Conservation (phyloP, 2,888 invertebrate genomes). For the Eupithecia dodoneata region DNA sequence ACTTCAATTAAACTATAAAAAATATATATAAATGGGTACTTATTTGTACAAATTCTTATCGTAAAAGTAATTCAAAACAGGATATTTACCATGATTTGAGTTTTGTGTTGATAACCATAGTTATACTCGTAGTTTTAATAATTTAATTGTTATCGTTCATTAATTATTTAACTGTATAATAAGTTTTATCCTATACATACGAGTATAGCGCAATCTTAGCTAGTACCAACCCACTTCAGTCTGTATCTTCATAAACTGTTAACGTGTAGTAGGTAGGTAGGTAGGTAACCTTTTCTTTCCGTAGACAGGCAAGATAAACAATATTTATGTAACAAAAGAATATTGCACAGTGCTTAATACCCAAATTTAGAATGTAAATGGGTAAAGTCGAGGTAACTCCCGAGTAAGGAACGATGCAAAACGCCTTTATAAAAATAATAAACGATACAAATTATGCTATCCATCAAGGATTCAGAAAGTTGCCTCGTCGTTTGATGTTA, state of each 20-base stretch:
- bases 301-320: conserved; percentile 1
- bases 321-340: conserved; percentile 5
- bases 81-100: too few relatives aligned
- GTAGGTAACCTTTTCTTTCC: not conserved
- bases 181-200: too few relatives aligned
- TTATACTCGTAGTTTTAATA: too few relatives aligned
- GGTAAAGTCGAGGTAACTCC: conserved; percentile 30
- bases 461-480: conserved; percentile 33
- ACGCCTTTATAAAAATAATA: conserved; percentile 52
- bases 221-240: not conserved
- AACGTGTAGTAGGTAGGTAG: not conserved
- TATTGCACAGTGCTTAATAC: conserved; percentile 2
- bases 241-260: not conserved
- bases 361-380: conserved; percentile 47
- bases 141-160: too few relatives aligned
- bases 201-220: too few relatives aligned
- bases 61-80: too few relatives aligned
- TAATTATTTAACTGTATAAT: too few relatives aligned
- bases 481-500: conserved; percentile 41
- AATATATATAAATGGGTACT: too few relatives aligned
- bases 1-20: too few relatives aligned
- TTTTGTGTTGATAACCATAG: too few relatives aligned
- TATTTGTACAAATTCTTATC: too few relatives aligned
- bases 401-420: conserved; percentile 10
- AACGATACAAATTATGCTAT: conserved; percentile 49